A percentile compares a stretch with the other conserved stretches of the same genome.
These are phyloP conservation scores for Marcusenius ussheri DNA, from an alignment of 2,113 vertebrate genomes.

Conservation along the genomic window DNA sequence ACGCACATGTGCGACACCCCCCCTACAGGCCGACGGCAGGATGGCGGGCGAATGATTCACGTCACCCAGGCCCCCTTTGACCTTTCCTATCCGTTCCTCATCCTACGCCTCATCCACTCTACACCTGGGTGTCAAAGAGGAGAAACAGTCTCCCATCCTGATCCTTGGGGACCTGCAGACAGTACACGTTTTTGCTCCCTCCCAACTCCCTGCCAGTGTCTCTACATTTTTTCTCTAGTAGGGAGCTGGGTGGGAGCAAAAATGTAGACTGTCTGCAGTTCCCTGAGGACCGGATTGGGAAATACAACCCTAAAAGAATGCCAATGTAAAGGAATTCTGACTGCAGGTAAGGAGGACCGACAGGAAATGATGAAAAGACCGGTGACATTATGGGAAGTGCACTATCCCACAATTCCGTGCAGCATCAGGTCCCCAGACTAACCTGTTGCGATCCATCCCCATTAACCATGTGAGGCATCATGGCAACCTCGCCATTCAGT, in stretches of 20 bases:
- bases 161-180: background rate
- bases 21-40: background rate
- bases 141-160: background rate
- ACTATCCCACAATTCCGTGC: background rate
- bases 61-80: background rate
- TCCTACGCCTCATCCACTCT: background rate
- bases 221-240: background rate
- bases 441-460: conserved; percentile 95
- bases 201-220: background rate
- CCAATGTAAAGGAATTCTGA: background rate
- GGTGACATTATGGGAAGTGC: background rate
- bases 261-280: background rate
- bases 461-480: conserved; percentile 92
- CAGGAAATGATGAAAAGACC: background rate
- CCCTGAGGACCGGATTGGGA: background rate
- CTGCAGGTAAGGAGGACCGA: background rate
- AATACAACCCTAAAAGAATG: background rate
- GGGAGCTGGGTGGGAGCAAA: background rate
- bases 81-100: background rate
- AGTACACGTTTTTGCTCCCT: background rate
- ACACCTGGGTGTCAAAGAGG: background rate
- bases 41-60: background rate
- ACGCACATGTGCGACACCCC: background rate
- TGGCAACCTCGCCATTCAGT: conserved; percentile 89
- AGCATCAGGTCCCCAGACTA: conserved; percentile 28